Percentiles rank a stretch among this genome's conserved stretches.
Conservation (phyloP, 2,888 invertebrate genomes). For the Mimas tiliae region DNA sequence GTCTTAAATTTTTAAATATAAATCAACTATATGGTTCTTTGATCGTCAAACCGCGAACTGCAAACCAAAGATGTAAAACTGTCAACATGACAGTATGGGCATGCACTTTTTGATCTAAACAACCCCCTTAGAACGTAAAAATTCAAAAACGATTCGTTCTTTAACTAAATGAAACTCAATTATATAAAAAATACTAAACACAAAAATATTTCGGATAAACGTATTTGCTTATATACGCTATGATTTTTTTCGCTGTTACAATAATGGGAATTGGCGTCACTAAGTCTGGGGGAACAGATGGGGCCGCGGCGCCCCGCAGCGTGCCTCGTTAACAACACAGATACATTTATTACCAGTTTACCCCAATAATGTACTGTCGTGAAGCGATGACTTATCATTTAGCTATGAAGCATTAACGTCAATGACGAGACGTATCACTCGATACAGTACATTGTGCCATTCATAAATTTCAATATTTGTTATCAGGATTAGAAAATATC, state of each 20-base stretch:
- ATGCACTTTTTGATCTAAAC: no score
- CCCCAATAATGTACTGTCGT: conserved; percentile 76
- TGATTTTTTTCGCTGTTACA: conserved; percentile 52
- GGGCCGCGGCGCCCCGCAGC: conserved; percentile 67
- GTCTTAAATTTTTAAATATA: background rate
- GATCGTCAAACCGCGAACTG: no score
- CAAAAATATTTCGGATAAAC: background rate
- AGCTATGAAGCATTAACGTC: conserved; percentile 42
- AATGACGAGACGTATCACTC: conserved; percentile 4
- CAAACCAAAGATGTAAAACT: no score
- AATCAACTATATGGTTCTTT: no score
- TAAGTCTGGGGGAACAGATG: conserved; percentile 70
- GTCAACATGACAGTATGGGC: no score
- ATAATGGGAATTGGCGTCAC: conserved; percentile 68
- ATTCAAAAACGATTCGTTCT: no score
- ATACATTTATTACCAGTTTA: conserved; percentile 81
- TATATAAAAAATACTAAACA: background rate
- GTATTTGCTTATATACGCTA: conserved; percentile 34
- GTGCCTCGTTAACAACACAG: conserved; percentile 73
- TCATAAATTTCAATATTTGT: background rate
- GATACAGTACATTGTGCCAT: background rate
- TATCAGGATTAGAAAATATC: background rate
- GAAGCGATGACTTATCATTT: conserved; percentile 65
- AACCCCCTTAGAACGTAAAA: no score
- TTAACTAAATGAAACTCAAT: no score